Conservation (phyloP, 2,113 vertebrate species). For the Scomber colias region DNA sequence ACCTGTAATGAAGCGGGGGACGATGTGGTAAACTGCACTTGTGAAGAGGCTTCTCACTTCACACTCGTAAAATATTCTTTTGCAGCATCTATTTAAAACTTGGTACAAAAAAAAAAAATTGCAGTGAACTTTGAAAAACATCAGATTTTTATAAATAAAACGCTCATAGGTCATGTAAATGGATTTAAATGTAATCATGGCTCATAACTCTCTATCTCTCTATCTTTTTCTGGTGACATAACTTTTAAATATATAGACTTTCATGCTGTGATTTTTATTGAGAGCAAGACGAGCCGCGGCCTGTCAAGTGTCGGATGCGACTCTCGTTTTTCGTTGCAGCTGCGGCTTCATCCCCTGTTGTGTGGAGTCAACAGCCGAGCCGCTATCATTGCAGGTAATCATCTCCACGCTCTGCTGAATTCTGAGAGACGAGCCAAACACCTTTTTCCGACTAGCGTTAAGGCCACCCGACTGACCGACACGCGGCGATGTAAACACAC, state of each 20-base stretch:
- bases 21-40: not conserved
- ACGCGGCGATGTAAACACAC: constrained; percentile 60
- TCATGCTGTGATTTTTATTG: constrained; percentile 6
- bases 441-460: constrained; percentile 28
- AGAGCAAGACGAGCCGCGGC: not conserved
- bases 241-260: not conserved
- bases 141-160: not conserved
- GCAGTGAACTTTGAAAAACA: not conserved
- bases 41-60: not conserved
- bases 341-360: constrained; percentile 32
- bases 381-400: constrained; percentile 64
- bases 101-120: too few relatives aligned
- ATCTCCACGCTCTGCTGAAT: constrained; percentile 57
- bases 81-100: not conserved
- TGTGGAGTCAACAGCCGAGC: constrained; percentile 51
- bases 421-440: constrained; percentile 39
- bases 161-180: not conserved
- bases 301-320: not conserved
- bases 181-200: not conserved
- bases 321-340: not conserved
- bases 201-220: too few relatives aligned
- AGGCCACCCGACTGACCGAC: constrained; percentile 61
- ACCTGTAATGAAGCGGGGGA: constrained; percentile 34
- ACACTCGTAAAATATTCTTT: not conserved
- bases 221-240: not conserved